Evolutionary conservation across 2,113 vertebrate species (phyloP), one percentile per base, ranked within the genome.

Genomic region (Ciconia maguari): DNA sequence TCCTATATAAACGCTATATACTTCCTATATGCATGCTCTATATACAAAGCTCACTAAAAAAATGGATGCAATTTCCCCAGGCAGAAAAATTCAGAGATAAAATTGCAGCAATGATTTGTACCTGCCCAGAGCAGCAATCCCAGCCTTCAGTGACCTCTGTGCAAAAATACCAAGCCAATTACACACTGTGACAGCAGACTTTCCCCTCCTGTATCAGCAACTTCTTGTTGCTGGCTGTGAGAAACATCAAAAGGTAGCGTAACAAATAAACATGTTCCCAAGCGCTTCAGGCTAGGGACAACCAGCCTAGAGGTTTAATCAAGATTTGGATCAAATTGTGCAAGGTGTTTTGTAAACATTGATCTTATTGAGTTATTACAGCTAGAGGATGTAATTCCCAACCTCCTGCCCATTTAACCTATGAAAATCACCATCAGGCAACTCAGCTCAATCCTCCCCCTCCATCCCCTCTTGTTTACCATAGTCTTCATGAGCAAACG

Each of bases 111-210:
- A 25, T 76, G 82, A 95, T 96, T 95, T 94, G 22, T 87, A 82
- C 87, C 65, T 82, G 44, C 83, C 77, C 36, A 11, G 65, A 84
- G 93, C 84, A 96, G 91, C 84, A 94, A 85, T 57, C 61, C n/a
- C 81, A 94, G 84, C 81, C 94, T 65, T 87, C 2, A 7, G 78
- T 94, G 95, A 96, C 93, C 94, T 75, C 77, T 79, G 29, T 42
- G 80, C 61, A 79, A 94, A 72, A 30, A 57, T 4, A 87, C n/a
- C 61, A 38, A 94, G 83, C 61, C 94, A 96, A 95, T 93, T 94
- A 84, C 87, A 62, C 38, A 7, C 65, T 4, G 51, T 68, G 89
- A 89, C 65, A 85, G 91, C 80, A 57, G 52, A 66, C 26, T 68
- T 44, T 48, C 65, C 81, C 48, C 61, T 91, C 65, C 52, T 8